These are phyloP conservation scores for Aphidius ervi DNA, from an alignment of 1,140 invertebrate genomes.

Conservation along the genomic window DNA sequence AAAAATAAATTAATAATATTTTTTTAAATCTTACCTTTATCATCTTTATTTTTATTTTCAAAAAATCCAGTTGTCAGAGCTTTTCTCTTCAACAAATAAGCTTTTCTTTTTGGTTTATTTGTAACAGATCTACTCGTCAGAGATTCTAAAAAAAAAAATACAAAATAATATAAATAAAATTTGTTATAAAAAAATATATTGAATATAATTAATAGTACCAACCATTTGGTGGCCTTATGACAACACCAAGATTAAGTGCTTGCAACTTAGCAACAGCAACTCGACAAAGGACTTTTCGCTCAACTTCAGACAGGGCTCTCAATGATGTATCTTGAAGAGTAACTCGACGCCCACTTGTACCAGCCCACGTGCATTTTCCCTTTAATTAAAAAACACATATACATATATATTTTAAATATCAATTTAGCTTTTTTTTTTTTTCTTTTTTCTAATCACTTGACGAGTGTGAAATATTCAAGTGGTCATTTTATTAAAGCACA, in stretches of 20 bases:
- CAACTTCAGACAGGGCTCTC: constrained; percentile 73
- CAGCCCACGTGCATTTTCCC: constrained; percentile 82
- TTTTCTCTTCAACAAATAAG: constrained; percentile 76
- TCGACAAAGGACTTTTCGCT: constrained; percentile 74
- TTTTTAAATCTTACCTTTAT: constrained; percentile 65
- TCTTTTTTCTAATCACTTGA: too few relatives aligned
- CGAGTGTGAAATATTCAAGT: too few relatives aligned
- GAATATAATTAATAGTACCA: constrained; percentile 26
- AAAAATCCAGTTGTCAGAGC: constrained; percentile 81
- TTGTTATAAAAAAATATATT: background rate
- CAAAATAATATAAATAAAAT: background rate
- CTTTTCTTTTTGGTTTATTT: constrained; percentile 68
- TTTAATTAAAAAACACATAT: constrained; percentile 48
- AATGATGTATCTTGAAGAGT: constrained; percentile 67
- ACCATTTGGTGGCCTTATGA: constrained; percentile 69
- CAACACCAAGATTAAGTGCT: constrained; percentile 78
- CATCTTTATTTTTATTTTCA: constrained; percentile 64
- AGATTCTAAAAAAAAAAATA: constrained; percentile 45
- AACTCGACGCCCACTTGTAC: constrained; percentile 70
- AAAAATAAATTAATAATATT: background rate
- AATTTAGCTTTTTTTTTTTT: background rate
- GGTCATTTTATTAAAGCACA: too few relatives aligned
- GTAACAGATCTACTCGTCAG: constrained; percentile 41
- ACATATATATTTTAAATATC: background rate
- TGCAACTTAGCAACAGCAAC: constrained; percentile 83